Percentiles rank a stretch among this genome's conserved stretches.
These are phyloP conservation scores for Pachyseris speciosa DNA, from an alignment of 64 coral and sea anemone species.

Conservation along the genomic window DNA sequence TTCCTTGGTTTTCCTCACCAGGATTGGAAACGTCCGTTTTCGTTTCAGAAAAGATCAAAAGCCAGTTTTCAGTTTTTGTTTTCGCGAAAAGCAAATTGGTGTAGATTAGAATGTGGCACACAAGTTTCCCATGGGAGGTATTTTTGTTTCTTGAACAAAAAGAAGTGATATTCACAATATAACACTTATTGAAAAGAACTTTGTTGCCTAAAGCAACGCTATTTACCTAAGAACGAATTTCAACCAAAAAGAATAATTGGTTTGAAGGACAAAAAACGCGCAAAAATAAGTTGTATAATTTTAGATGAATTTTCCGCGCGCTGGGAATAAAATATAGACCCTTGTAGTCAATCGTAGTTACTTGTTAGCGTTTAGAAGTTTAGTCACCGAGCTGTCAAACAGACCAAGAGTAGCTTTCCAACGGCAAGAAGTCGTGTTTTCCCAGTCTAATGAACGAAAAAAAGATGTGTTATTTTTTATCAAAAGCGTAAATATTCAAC, in stretches of 20 bases:
- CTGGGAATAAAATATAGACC: slow-evolving; percentile 8
- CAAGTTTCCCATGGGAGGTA: slow-evolving; percentile 16
- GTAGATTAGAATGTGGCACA: neutral
- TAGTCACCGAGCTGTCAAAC: slow-evolving; percentile 4
- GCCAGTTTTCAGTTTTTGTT: neutral
- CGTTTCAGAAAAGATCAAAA: neutral
- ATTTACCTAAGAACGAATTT: neutral
- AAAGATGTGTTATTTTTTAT: slow-evolving; percentile 22
- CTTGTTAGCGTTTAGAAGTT: neutral
- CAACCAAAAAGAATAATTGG: neutral
- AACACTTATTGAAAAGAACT: neutral
- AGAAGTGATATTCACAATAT: slow-evolving; percentile 11
- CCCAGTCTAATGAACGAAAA: slow-evolving; percentile 20
- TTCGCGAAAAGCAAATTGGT: neutral
- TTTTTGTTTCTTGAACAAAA: slow-evolving; percentile 18
- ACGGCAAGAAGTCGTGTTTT: slow-evolving; percentile 22
- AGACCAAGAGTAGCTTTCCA: neutral
- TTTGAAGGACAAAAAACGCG: neutral
- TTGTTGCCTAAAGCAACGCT: slow-evolving; percentile 29
- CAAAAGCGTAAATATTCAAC: neutral
- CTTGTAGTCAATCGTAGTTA: neutral
- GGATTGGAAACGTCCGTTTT: neutral
- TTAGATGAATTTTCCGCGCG: slow-evolving; percentile 7
- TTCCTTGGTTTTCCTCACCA: neutral
- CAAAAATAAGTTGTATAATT: neutral